Percentiles rank a stretch among this genome's conserved stretches.
phyloP scores from a whole-genome alignment of 1,140 invertebrate species.

The Chlorops oryzae region DNA sequence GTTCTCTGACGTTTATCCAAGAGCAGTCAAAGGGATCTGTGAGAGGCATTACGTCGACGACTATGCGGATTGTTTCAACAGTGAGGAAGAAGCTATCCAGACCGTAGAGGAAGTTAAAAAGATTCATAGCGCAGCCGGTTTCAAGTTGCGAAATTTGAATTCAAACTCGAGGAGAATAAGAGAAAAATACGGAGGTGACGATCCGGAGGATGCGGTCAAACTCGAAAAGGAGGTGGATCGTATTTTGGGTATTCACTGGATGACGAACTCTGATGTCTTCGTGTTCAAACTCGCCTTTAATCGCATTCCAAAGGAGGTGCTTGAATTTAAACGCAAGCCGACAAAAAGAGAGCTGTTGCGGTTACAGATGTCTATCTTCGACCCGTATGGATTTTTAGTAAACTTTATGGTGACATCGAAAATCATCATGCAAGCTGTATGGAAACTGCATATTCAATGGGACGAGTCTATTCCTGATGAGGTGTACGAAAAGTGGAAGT shows the following conservation, averaged over 20 bases:
- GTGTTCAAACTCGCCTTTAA: not conserved
- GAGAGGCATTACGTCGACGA: conserved; percentile 44
- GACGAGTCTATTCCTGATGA: conserved; percentile 22
- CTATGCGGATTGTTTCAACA: conserved; percentile 27
- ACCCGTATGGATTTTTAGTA: conserved; percentile 37
- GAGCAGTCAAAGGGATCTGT: conserved; percentile 24
- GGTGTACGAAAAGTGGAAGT: not conserved
- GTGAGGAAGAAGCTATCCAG: conserved; percentile 10
- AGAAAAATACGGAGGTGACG: not conserved
- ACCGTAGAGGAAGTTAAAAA: conserved; percentile 16
- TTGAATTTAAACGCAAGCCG: conserved; percentile 10
- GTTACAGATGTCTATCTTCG: no score
- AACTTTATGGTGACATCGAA: conserved; percentile 39
- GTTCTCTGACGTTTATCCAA: conserved; percentile 7
- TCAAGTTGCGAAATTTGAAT: conserved; percentile 15
- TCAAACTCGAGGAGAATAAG: not conserved
- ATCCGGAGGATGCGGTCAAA: not conserved
- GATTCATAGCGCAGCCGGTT: conserved; percentile 19
- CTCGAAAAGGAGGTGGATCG: not conserved
- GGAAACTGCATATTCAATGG: conserved; percentile 36
- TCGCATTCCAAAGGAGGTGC: not conserved
- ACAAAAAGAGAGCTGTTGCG: no score
- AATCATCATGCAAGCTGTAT: conserved; percentile 44
- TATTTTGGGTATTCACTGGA: conserved; percentile 5
- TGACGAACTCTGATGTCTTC: not conserved